A percentile compares a stretch with the other conserved stretches of the same genome.
Evolutionary conservation across 1,140 invertebrate genomes (phyloP).

Genomic region (Oncopeltus fasciatus): DNA sequence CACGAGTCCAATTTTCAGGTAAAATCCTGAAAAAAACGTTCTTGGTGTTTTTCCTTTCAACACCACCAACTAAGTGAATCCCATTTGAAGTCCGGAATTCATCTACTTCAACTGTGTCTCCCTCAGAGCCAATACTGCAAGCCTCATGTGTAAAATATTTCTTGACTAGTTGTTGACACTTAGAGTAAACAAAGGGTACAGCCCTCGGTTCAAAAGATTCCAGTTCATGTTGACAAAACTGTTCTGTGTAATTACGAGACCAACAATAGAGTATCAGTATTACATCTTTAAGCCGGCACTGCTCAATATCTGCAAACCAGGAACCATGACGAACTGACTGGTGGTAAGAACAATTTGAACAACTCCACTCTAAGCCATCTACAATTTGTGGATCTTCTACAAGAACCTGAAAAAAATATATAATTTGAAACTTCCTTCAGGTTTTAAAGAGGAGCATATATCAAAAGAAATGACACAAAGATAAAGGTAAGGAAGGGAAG

Average conservation of each 20-base stretch:
- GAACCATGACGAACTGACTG: background rate
- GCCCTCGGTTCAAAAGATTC: background rate
- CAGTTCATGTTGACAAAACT: conserved; percentile 12
- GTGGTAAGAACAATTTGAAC: background rate
- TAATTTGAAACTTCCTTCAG: background rate
- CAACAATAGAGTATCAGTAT: conserved; percentile 13
- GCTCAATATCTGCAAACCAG: conserved; percentile 1
- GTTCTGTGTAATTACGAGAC: conserved; percentile 9
- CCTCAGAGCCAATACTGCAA: conserved; percentile 9
- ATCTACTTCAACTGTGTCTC: background rate
- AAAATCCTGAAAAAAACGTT: conserved; percentile 15
- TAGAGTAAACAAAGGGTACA: conserved; percentile 12
- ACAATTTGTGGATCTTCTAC: background rate
- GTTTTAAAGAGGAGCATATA: background rate
- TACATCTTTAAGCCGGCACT: conserved; percentile 1
- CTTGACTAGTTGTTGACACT: conserved; percentile 2
- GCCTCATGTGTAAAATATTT: conserved; percentile 12
- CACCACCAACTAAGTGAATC: conserved; percentile 8
- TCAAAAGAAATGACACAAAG: background rate
- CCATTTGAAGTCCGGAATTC: conserved; percentile 1
- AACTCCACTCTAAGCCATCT: conserved; percentile 1
- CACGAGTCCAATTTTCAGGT: conserved; percentile 13
- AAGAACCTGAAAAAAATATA: background rate
- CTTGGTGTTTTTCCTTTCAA: conserved; percentile 12
- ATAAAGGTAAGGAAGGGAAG: too few species aligned